Evolutionary conservation across 2,888 invertebrate genomes (phyloP).

Genomic region (Scaptomyza flava): DNA sequence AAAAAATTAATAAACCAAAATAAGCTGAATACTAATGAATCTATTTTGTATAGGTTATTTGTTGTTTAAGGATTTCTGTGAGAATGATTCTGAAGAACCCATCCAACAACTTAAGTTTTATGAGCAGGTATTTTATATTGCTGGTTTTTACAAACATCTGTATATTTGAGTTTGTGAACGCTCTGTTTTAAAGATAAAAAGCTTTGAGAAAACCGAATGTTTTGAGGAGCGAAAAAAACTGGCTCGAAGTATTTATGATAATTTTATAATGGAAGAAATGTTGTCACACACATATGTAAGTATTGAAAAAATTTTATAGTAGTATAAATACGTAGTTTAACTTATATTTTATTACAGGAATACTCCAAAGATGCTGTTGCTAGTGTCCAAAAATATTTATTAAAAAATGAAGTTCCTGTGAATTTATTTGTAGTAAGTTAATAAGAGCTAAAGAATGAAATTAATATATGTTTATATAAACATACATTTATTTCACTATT

Average conservation of each 20-base stretch:
- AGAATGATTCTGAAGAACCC: slow-evolving; percentile 97
- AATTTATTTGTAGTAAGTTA: slow-evolving; percentile 96
- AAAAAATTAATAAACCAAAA: background rate
- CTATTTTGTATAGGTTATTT: slow-evolving; percentile 93
- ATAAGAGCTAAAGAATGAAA: background rate
- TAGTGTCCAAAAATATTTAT: slow-evolving; percentile 98
- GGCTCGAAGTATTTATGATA: slow-evolving; percentile 99
- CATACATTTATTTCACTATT: slow-evolving; percentile 42
- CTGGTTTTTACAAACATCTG: background rate
- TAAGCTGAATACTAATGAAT: slow-evolving; percentile 1
- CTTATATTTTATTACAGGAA: slow-evolving; percentile 88
- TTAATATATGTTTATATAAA: no score
- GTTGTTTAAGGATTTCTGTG: slow-evolving; percentile 99
- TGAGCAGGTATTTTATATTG: slow-evolving; percentile 92
- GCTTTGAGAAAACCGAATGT: slow-evolving; percentile 99
- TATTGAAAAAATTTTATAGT: background rate
- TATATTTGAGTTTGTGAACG: slow-evolving; percentile 59
- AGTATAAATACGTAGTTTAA: background rate
- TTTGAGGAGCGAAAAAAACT: slow-evolving; percentile 97
- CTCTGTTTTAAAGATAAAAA: slow-evolving; percentile 93
- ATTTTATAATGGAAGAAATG: slow-evolving; percentile 99
- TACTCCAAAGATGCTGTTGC: slow-evolving; percentile 99
- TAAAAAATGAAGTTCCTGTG: slow-evolving; percentile 98
- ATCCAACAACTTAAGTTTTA: slow-evolving; percentile 99
- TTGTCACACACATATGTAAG: slow-evolving; percentile 99